Evolutionary conservation across 1,140 invertebrate species (phyloP), one percentile per base, ranked within the genome.

Genomic region (Drosophila repletoides): DNA sequence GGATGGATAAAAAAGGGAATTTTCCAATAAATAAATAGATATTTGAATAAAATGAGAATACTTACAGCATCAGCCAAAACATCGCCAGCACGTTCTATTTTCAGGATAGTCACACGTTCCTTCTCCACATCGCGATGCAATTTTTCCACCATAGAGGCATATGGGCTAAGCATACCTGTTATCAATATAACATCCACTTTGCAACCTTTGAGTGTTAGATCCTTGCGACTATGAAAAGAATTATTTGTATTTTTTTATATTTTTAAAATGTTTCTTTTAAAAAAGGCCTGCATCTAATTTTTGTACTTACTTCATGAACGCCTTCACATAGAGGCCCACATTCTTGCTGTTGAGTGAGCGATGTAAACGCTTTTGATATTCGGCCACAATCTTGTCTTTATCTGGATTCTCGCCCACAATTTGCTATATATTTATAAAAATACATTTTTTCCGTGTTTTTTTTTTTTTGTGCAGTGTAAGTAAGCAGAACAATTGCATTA

Each of bases 291-390:
- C 7, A 26, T 24, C 1, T 28, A 41, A 5, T 21, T 26, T 12
- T 51, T 12, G 7, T 15, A 63, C 67, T 72, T 91, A 95, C 95
- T 94, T 95, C 89, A 97, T 94, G 90, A 96, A 97, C 19, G 95
- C 93, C 75, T 95, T 93, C 9, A 96, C 95, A 88, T 96, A 97
- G 80, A 93, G 93, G 76, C 95, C 94, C 52, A 98, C 92, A 91
- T 98, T 98, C 83, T 94, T 94, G 21, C 95, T 93, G 91, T 98
- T 98, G 52, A 97, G 93, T 51, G 95, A 94, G 17, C 95, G 93
- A 69, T 95, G 93, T 49, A 97, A 92, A 28, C 95, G 93, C 38
- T 94, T 94, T 58, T 96, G 93, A 92, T 96, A 97, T 72, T 95
- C 94, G 53, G 93, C 90, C 69, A 97, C 94, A 38, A 95, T 94